Percentiles rank a stretch among this genome's conserved stretches.
These are phyloP conservation scores for Zelleria hepariella DNA, from an alignment of 2,888 invertebrate species.

Conservation along the genomic window DNA sequence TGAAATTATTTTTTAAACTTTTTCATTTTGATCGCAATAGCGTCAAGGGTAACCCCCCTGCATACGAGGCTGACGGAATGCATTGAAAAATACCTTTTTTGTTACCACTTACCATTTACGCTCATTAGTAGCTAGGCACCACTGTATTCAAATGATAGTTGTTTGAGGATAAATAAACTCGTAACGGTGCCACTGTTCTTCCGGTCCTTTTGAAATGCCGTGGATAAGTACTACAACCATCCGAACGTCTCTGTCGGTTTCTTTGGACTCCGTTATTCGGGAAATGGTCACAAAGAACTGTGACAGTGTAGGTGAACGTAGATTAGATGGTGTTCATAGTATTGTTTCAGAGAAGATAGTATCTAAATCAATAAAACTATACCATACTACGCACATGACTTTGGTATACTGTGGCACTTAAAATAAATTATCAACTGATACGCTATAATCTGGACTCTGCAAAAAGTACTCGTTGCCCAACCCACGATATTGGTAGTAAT, in stretches of 20 bases:
- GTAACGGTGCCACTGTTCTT: background rate
- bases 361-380: background rate
- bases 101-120: background rate
- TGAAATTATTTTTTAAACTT: too few relatives aligned
- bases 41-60: too few relatives aligned
- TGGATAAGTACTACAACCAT: background rate
- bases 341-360: background rate
- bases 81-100: background rate
- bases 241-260: background rate
- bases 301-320: background rate
- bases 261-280: background rate
- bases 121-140: background rate
- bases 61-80: background rate
- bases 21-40: too few relatives aligned
- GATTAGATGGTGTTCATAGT: background rate
- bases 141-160: background rate
- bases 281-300: background rate
- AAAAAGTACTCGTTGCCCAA: too few relatives aligned
- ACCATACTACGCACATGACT: background rate
- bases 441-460: too few relatives aligned
- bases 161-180: slow-evolving; percentile 2
- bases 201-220: background rate
- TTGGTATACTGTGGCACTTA: too few relatives aligned
- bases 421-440: too few relatives aligned
- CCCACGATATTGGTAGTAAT: too few relatives aligned